phyloP scores from a whole-genome alignment of 2,113 vertebrate genomes.

The Argyrosomus japonicus region DNA sequence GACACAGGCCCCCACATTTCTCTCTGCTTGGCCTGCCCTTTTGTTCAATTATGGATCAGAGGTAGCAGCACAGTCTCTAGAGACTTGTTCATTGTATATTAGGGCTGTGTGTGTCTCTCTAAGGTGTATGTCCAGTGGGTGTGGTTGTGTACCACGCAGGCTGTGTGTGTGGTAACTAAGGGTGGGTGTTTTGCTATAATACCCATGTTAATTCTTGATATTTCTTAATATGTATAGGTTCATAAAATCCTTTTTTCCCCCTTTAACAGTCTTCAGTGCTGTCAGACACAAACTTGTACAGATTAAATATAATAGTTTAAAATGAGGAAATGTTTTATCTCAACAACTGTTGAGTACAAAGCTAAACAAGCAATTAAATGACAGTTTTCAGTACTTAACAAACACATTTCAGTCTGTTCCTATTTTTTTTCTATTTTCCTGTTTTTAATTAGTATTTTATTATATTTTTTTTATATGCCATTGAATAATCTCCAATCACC shows the following conservation, averaged over 20 bases:
- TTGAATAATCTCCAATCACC: conserved; percentile 5
- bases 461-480: neutral
- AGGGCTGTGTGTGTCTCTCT: conserved; percentile 34
- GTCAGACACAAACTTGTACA: neutral
- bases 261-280: neutral
- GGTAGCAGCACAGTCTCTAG: conserved; percentile 47
- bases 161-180: conserved; percentile 1
- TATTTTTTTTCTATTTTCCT: conserved; percentile 1
- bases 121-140: conserved; percentile 9
- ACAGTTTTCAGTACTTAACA: neutral
- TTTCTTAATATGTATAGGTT: neutral
- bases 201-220: neutral
- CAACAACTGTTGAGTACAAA: neutral
- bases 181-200: neutral
- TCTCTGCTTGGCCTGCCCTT: conserved; percentile 61
- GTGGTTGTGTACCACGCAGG: conserved; percentile 17
- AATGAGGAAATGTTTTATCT: neutral
- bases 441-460: conserved; percentile 1
- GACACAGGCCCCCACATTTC: conserved; percentile 55
- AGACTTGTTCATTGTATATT: conserved; percentile 54
- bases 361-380: too few species aligned
- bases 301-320: neutral
- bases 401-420: neutral
- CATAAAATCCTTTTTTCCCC: neutral
- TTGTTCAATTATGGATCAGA: conserved; percentile 79